A percentile compares a stretch with the other conserved stretches of the same genome.
phyloP scores from a whole-genome alignment of 1,140 invertebrate species.

The Physella acuta region DNA sequence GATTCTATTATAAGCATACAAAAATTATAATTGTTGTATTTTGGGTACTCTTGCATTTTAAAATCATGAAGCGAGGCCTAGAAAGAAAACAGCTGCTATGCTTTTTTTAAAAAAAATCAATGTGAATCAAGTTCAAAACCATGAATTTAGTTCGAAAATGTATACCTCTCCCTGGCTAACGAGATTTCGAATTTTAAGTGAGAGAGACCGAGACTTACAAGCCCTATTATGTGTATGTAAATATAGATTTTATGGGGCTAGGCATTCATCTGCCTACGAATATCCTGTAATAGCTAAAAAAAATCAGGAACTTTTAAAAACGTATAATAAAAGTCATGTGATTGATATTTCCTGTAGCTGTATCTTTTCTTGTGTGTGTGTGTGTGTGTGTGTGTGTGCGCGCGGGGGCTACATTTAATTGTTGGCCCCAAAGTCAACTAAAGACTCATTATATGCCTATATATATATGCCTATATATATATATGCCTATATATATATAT shows the following conservation, averaged over 20 bases:
- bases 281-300: background rate
- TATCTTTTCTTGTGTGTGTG: background rate
- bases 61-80: too few relatives aligned
- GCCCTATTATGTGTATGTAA: background rate
- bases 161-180: too few relatives aligned
- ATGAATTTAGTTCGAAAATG: too few relatives aligned
- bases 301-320: too few relatives aligned
- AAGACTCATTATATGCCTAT: background rate
- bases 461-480: background rate
- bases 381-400: background rate
- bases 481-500: constrained; percentile 2
- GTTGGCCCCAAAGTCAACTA: background rate
- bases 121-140: background rate
- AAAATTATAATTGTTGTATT: too few relatives aligned
- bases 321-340: too few relatives aligned
- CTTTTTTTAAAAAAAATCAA: background rate
- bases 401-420: background rate
- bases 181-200: too few relatives aligned
- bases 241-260: background rate
- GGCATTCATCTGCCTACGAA: background rate
- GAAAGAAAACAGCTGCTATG: too few relatives aligned
- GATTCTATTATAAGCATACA: too few relatives aligned
- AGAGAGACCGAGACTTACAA: background rate
- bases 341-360: too few relatives aligned
- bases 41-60: too few relatives aligned